Base-by-base conservation (phyloP, 2,888 invertebrate species). In the Diogma glabrata region DNA sequence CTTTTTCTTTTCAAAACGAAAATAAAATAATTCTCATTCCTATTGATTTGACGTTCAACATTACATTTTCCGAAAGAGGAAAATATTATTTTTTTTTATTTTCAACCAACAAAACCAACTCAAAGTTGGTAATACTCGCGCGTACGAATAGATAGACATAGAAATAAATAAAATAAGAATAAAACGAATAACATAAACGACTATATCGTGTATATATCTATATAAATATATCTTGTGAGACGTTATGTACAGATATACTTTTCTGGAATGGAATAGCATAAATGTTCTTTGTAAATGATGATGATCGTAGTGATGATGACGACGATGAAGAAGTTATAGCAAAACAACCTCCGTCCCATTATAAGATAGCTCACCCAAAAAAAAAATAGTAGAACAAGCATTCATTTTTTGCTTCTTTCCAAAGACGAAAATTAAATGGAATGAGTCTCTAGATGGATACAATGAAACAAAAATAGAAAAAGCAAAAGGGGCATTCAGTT, bases 71-170 rank as follows among this genome's bases (percentile, higher is more conserved):
- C 43, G n/a, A 23, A 43, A 43, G 43, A 22, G 23, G 43, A 43
- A 43, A 22, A 43, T 43, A 20, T 9, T 20, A 43, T 38, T 19
- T 38, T 38, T 38, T 22, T 43, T 12, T 22, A 22, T 43, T 43
- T 43, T 43, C 43, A 43, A 43, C 43, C 43, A 23, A 43, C 43
- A 43, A 43, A 43, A 43, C 43, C 43, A 22, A 43, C 43, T 43
- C 43, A 43, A 43, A 43, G 43, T 43, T 43, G 43, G 43, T 43
- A 43, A 43, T 43, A 43, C 43, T 43, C 43, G 43, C 43, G 43
- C 43, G 43, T 43, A 43, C 23, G 23, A n/a, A 6, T n/a, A 43
- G 43, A 43, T 43, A 43, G 43, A 43, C 43, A 43, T 43, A 28
- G n/a, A 28, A 43, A 23, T 22, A 43, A 43, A 43, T 14, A 43